Base-by-base conservation (phyloP, 37 sponge, comb jelly and placozoan genomes). In the Tethya wilhelma region DNA sequence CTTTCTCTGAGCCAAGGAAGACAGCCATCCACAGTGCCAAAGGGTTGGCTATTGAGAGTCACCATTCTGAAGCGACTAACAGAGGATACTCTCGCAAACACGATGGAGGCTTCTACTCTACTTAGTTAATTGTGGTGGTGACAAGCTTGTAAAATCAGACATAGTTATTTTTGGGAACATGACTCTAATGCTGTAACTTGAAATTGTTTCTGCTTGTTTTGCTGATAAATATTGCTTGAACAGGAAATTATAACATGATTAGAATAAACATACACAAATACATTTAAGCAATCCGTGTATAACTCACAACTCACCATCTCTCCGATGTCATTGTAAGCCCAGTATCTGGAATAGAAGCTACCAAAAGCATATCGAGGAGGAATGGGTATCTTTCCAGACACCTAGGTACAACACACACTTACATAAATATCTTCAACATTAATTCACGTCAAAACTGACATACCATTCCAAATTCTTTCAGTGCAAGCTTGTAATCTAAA, bases 61-160 rank as follows among this genome's bases (percentile, higher is more conserved):
- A 97, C 46, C 98, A 97, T 73, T 84, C 82, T 17, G 91, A 94
- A 38, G 90, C 89, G 34, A 98, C 99, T 0, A 98, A 98, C 79
- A 87, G 90, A 34, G 99, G 99, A 14, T 98, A 94, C 75, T 98
- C 99, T 2, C 71, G 99, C 53, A 98, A 98, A 80, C 81, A 85
- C 74, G 97, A 98, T 79, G 99, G 99, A 34, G 99, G 97, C 20
- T 98, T 98, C 64, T 98, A 90, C 73, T 89, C 96, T 2, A 89
- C 88, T 9, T 96, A 56, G 41, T 1, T n/a, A 49, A n/a, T n/a
- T n/a, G n/a, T n/a, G n/a, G n/a, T n/a, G n/a, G n/a, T n/a, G n/a
- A n/a, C n/a, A n/a, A n/a, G n/a, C n/a, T n/a, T n/a, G n/a, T n/a
- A n/a, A n/a, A n/a, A n/a, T n/a, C n/a, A n/a, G n/a, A n/a, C n/a